Evolutionary conservation across 2,113 vertebrate genomes (phyloP).

Genomic region (Alectura lathami): DNA sequence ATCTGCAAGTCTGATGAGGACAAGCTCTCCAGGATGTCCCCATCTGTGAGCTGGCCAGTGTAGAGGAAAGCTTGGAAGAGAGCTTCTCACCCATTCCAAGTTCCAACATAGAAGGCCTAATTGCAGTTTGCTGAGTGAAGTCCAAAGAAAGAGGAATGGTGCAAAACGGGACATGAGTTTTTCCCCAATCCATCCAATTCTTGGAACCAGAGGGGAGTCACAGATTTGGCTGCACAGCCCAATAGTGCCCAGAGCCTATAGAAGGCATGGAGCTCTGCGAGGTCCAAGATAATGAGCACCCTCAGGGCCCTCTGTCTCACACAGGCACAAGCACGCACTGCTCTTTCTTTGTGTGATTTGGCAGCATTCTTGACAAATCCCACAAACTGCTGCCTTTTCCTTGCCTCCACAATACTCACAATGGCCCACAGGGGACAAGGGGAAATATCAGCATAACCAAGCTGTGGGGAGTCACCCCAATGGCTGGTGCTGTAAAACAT

Average conservation of each 20-base stretch:
- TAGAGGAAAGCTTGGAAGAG: rapidly evolving
- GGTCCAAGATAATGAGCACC: neutral
- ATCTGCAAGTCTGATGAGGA: neutral
- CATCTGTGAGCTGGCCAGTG: rapidly evolving
- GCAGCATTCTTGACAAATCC: neutral
- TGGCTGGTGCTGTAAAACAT: neutral
- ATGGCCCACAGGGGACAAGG: neutral
- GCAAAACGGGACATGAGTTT: neutral
- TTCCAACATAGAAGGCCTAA: neutral
- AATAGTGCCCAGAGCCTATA: neutral
- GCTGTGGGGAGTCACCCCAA: neutral
- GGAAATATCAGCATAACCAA: neutral
- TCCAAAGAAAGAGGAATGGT: neutral
- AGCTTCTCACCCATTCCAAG: neutral
- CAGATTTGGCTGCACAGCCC: neutral
- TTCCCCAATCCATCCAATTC: neutral
- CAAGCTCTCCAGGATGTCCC: neutral
- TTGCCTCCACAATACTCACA: neutral
- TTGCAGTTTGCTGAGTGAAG: neutral
- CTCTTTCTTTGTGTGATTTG: no score
- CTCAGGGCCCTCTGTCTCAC: neutral
- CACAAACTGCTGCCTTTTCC: neutral
- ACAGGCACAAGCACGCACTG: neutral
- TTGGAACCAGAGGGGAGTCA: neutral
- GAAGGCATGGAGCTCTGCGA: neutral